A percentile compares a stretch with the other conserved stretches of the same genome.
phyloP scores from a whole-genome alignment of 2,797 vertebrate genomes.

The Tamandua tetradactyla region DNA sequence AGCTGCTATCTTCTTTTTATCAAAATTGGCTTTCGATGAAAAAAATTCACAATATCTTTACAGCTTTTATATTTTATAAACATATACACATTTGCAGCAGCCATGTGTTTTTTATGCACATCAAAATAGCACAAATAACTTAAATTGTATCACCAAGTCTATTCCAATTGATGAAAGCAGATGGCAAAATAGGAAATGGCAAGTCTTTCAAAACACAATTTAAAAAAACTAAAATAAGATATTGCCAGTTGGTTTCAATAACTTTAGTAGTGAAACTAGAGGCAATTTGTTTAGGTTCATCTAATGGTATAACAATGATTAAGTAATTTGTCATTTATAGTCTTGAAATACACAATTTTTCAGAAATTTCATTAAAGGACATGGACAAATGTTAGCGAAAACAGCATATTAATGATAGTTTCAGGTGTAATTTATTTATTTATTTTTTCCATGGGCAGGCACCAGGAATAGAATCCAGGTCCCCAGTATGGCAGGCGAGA shows the following conservation, averaged over 20 bases:
- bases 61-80: neutral
- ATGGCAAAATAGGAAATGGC: neutral
- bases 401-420: neutral
- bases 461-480: too few species aligned
- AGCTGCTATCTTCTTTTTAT: neutral
- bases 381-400: neutral
- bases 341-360: neutral
- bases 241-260: neutral
- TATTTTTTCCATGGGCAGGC: too few species aligned
- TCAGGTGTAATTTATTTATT: neutral
- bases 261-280: slow-evolving; percentile 23
- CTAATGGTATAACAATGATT: slow-evolving; percentile 6
- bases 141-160: neutral
- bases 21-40: neutral
- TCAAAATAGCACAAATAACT: slow-evolving; percentile 11
- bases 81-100: neutral
- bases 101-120: neutral
- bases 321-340: neutral
- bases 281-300: slow-evolving; percentile 19
- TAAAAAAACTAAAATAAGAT: neutral
- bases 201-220: slow-evolving; percentile 34
- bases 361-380: neutral
- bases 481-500: too few species aligned
- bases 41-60: slow-evolving; percentile 8
- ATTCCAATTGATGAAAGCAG: slow-evolving; percentile 31